Evolutionary conservation across 2,797 vertebrate genomes (phyloP), one percentile per base, ranked within the genome.

Genomic region (Apogon talboti): DNA sequence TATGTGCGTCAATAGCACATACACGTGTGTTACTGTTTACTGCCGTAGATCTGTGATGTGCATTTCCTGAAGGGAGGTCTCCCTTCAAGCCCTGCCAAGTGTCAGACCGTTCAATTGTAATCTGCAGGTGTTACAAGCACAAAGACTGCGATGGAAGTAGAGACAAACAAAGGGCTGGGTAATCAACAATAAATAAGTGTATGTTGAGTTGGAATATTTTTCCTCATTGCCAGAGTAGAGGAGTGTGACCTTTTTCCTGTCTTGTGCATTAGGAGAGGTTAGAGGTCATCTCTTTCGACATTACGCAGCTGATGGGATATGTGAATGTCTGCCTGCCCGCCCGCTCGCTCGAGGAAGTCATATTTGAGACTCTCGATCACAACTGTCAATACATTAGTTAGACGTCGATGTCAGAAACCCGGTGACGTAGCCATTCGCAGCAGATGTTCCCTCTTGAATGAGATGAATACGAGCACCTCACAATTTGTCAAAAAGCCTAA

Each of bases 101-200:
- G 89, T 85, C 86, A 92, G 90, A 90, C 90, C 11, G 84, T 81
- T 94, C 89, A 72, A 92, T 93, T 89, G 79, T 74, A 87, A 91
- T 92, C 90, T 86, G 75, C 74, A 84, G 85, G 85, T 91, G 89
- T 87, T 67, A 67, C 58, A 70, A 67, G 45, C 62, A 11, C 14
- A 60, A 30, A 51, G 40, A 12, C 7, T 8, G 45, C 52, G 76
- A 63, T 68, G 71, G 48, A 38, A 24, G 21, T 24, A 54, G 45
- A 61, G 51, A 21, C 55, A 76, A 74, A 79, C 64, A 59, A 54
- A 7, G 24, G 41, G 40, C 45, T 37, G n/a, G 24, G 53, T 62
- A 51, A 50, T 19, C 48, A 55, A 38, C 9, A 6, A 18, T 41
- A 46, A 56, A 35, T 46, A 19, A 3, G 30, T 48, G 35, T 11